Evolutionary conservation across 1,140 invertebrate species (phyloP).

Genomic region (Cardiocondyla obscurior): DNA sequence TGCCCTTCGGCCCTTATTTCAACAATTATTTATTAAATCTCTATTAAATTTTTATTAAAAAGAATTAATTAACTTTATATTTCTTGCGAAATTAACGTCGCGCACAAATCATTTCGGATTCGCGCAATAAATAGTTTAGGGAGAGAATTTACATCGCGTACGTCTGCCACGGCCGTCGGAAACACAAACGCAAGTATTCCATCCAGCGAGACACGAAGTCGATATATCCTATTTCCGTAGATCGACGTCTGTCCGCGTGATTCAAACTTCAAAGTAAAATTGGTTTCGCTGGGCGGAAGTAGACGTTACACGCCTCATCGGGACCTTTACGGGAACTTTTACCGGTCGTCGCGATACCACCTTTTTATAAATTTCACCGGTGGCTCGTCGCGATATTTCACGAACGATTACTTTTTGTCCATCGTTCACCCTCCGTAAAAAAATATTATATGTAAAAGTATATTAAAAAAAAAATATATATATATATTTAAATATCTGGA

Average conservation of each 20-base stretch:
- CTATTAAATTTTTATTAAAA: too few relatives aligned
- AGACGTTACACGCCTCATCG: slow-evolving; percentile 26
- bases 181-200: slow-evolving; percentile 1
- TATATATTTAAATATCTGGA: too few relatives aligned
- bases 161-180: neutral
- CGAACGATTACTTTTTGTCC: neutral
- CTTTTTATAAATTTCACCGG: slow-evolving; percentile 45
- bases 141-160: neutral
- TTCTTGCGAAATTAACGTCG: too few relatives aligned
- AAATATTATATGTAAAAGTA: neutral
- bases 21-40: neutral
- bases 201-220: neutral
- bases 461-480: too few relatives aligned
- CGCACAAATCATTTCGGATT: neutral
- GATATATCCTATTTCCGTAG: slow-evolving; percentile 29
- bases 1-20: too few relatives aligned
- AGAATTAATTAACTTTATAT: too few relatives aligned
- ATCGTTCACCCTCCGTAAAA: too few relatives aligned
- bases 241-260: slow-evolving; percentile 27
- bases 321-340: slow-evolving; percentile 8
- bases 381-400: slow-evolving; percentile 40
- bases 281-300: slow-evolving; percentile 11
- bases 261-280: slow-evolving; percentile 35
- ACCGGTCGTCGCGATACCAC: slow-evolving; percentile 5
- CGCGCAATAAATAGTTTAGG: neutral